Evolutionary conservation across 1,140 invertebrate genomes (phyloP).

Genomic region (Pachyrhynchus sulphureomaculatus): DNA sequence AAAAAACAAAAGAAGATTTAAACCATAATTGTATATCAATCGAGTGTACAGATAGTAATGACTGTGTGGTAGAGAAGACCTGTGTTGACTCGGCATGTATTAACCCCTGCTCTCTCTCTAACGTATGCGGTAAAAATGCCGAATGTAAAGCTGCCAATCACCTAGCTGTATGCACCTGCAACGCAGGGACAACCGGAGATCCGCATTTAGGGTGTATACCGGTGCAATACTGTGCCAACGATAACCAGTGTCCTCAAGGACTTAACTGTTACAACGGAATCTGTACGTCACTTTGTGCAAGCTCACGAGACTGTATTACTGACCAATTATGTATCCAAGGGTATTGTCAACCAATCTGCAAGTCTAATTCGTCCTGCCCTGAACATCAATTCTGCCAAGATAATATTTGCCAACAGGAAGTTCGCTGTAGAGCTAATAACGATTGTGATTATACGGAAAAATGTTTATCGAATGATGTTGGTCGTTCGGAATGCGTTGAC

Average conservation of each 20-base stretch:
- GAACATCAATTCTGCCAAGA: conserved; percentile 80
- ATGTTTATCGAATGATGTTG: conserved; percentile 67
- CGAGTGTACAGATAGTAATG: conserved; percentile 77
- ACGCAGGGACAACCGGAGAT: conserved; percentile 80
- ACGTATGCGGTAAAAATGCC: conserved; percentile 80
- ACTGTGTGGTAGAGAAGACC: conserved; percentile 69
- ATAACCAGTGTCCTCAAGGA: conserved; percentile 76
- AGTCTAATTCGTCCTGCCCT: conserved; percentile 73
- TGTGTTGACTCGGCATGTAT: conserved; percentile 80
- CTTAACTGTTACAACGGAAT: conserved; percentile 80
- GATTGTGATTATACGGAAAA: conserved; percentile 70
- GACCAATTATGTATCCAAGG: conserved; percentile 79
- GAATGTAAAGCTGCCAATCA: conserved; percentile 71
- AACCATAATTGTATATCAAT: conserved; percentile 67
- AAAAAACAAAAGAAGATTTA: conserved; percentile 75
- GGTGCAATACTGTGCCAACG: conserved; percentile 74
- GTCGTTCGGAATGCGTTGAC: conserved; percentile 70
- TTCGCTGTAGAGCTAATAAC: conserved; percentile 66
- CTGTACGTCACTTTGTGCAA: conserved; percentile 73
- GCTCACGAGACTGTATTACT: conserved; percentile 74
- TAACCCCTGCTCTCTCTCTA: conserved; percentile 75
- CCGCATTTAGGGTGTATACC: conserved; percentile 78
- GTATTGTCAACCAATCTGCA: conserved; percentile 78
- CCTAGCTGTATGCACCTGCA: conserved; percentile 76
- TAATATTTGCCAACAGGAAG: conserved; percentile 78